Base-by-base conservation (phyloP, 2,797 vertebrate genomes). In the Fistularia tabacaria region DNA sequence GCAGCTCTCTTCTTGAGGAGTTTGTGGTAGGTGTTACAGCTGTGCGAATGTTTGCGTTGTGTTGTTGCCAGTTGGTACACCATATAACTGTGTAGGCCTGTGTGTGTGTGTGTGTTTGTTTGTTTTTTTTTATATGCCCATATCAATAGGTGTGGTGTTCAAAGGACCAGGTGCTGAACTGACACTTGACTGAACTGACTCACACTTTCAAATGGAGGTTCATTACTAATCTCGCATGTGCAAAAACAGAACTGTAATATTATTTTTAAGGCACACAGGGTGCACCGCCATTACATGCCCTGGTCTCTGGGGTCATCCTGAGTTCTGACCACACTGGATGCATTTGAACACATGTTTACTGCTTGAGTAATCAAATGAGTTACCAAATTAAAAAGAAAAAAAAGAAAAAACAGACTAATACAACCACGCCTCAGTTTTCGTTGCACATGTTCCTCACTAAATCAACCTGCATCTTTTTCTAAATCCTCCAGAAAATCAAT, bases 291-390 rank as follows among this genome's bases (percentile, higher is more conserved):
- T 65, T 51, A 56, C 38, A 70, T 12, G 43, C 14, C 5, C 25
- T 5, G 25, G 3, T 49, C 43, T 71, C 64, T 36, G 46, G 50
- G 47, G 50, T 51, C 38, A 25, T 15, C 10, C 38, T 49, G 58
- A 59, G 36, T 50, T 69, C 59, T 47, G 25, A 25, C 25, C 25
- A 12, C 11, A 45, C 53, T 40, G 38, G 50, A 71, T 36, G 39
- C 49, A 47, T 77, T 64, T 51, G 36, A 51, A 44, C 55, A 43
- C 38, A 58, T 54, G 49, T 77, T 76, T 73, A 62, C 59, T 14
- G 15, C 14, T 13, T 10, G 44, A 36, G 41, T 68, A 72, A 74
- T 69, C 54, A 61, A 73, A 76, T 60, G 46, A 71, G 59, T 51
- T 45, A 11, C 9, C 11, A 13, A 45, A 45, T 13, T 7, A 45